These are phyloP conservation scores for Sinelater perroti DNA, from an alignment of 2,888 invertebrate genomes.

Conservation along the genomic window DNA sequence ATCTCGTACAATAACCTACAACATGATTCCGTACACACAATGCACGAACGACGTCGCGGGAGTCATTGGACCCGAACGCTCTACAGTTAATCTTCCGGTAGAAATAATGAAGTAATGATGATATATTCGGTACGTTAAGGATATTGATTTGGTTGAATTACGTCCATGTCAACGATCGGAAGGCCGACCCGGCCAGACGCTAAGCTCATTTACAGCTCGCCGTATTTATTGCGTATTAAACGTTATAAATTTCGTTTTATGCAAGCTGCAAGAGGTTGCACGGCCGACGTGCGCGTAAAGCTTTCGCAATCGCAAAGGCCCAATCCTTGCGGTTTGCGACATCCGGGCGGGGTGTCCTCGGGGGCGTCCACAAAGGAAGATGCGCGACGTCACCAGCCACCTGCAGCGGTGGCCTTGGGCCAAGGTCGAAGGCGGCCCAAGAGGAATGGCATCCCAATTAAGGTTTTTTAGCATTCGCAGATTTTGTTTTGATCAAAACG, in stretches of 20 bases:
- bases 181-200: slow-evolving; percentile 9
- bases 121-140: slow-evolving; percentile 16
- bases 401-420: slow-evolving; percentile 33
- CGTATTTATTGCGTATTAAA: slow-evolving; percentile 20
- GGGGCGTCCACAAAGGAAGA: slow-evolving; percentile 22
- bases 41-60: too few species aligned
- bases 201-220: slow-evolving; percentile 16
- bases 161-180: slow-evolving; percentile 20
- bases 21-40: too few species aligned
- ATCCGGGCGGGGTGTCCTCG: slow-evolving; percentile 13
- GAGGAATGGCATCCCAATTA: slow-evolving; percentile 38
- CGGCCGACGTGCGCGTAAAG: slow-evolving; percentile 11
- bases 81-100: slow-evolving; percentile 15
- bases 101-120: slow-evolving; percentile 19
- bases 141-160: slow-evolving; percentile 19
- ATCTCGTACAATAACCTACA: too few species aligned
- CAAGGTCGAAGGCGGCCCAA: slow-evolving; percentile 35
- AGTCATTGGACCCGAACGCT: slow-evolving; percentile 16
- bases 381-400: slow-evolving; percentile 24
- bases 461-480: slow-evolving; percentile 25
- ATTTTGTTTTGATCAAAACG: slow-evolving; percentile 30
- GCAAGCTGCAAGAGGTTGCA: slow-evolving; percentile 1
- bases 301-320: slow-evolving; percentile 13
- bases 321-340: slow-evolving; percentile 29
- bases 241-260: slow-evolving; percentile 18